Conservation (phyloP, 2,797 vertebrate genomes). For the Eurystomus glaucurus region DNA sequence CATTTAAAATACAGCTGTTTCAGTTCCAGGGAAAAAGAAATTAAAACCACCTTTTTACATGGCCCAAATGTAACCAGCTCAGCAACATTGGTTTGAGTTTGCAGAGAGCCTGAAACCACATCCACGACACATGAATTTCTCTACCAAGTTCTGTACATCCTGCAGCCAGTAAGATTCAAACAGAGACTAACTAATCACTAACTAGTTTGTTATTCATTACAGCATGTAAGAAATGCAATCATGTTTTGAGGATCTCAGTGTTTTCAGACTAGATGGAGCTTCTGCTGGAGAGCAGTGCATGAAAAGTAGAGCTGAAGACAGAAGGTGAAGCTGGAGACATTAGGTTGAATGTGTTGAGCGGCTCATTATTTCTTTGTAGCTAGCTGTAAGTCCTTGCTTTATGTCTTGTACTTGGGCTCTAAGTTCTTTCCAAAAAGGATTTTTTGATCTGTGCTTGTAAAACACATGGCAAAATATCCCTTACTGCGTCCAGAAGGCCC, state of each 20-base stretch:
- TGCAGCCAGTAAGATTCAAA: not conserved
- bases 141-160: not conserved
- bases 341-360: not conserved
- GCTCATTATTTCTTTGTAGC: not conserved
- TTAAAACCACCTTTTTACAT: conserved; percentile 1
- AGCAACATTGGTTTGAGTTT: not conserved
- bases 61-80: conserved; percentile 5
- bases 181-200: not conserved
- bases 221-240: not conserved
- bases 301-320: not conserved
- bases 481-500: not conserved
- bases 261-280: not conserved
- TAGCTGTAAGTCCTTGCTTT: not conserved
- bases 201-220: conserved; percentile 8
- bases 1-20: conserved; percentile 62
- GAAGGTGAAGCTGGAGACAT: not conserved
- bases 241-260: not conserved
- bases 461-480: not conserved
- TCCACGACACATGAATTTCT: conserved; percentile 9
- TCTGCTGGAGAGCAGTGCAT: not conserved
- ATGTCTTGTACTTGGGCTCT: not conserved
- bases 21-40: conserved; percentile 17
- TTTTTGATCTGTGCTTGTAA: not conserved
- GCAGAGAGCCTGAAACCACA: conserved; percentile 44
- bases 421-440: not conserved